Conservation (phyloP, 1,140 invertebrate species). For the Euura saliciscinereae region DNA sequence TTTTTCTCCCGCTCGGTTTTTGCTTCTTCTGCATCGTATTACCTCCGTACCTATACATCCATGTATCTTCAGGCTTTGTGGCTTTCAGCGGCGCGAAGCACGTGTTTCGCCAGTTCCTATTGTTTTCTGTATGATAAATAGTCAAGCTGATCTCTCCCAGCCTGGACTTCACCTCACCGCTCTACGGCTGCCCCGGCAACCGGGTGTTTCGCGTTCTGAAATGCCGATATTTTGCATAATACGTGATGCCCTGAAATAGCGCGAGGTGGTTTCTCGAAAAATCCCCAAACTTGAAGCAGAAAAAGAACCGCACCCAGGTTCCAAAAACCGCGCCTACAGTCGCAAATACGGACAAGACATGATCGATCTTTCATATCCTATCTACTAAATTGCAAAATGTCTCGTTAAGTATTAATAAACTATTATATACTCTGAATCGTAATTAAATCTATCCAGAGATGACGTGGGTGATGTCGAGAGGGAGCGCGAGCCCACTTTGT, state of each 20-base stretch:
- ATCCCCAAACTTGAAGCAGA: no score
- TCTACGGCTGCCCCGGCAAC: slow-evolving; percentile 29
- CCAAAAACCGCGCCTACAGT: no score
- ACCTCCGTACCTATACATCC: slow-evolving; percentile 30
- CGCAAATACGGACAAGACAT: no score
- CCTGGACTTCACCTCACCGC: slow-evolving; percentile 9
- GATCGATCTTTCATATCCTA: no score
- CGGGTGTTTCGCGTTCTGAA: slow-evolving; percentile 13
- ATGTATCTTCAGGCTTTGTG: slow-evolving; percentile 41
- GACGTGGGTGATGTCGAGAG: not conserved
- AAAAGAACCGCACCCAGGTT: no score
- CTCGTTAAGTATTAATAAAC: slow-evolving; percentile 22
- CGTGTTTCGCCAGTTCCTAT: slow-evolving; percentile 61
- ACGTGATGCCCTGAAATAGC: no score
- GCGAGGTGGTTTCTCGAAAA: no score
- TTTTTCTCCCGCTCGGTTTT: slow-evolving; percentile 5
- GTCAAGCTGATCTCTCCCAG: slow-evolving; percentile 21
- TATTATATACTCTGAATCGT: slow-evolving; percentile 14
- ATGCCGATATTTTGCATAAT: slow-evolving; percentile 11
- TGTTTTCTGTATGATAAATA: slow-evolving; percentile 61
- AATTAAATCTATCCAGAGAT: slow-evolving; percentile 26
- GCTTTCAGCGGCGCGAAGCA: slow-evolving; percentile 53
- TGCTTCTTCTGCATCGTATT: slow-evolving; percentile 17
- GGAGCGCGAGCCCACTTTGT: slow-evolving; percentile 7
- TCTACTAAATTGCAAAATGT: not conserved